Percentiles rank a stretch among this genome's conserved stretches.
Conservation (phyloP, 2,113 vertebrate species). For the Grammomys surdaster region DNA sequence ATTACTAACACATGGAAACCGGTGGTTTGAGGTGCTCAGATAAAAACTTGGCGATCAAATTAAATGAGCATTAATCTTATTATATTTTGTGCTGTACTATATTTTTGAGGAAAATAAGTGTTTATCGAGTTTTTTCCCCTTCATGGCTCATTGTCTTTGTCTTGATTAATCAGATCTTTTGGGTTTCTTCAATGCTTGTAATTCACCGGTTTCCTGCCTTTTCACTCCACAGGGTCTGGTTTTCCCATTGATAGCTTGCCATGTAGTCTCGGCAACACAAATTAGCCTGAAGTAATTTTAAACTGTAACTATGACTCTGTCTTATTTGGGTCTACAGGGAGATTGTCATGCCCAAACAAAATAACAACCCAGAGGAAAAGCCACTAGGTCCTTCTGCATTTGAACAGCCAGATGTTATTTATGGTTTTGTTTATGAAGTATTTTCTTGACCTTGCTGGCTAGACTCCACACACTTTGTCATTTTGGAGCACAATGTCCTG, state of each 20-base stretch:
- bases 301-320: conserved; percentile 77
- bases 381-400: conserved; percentile 85
- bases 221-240: conserved; percentile 82
- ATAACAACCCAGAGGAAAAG: conserved; percentile 87
- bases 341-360: conserved; percentile 84
- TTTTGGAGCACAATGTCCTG: conserved; percentile 89
- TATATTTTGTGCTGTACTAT: conserved; percentile 55
- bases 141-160: conserved; percentile 66
- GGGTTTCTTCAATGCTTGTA: conserved; percentile 73
- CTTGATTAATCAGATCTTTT: conserved; percentile 66
- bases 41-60: conserved; percentile 37
- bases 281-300: conserved; percentile 83
- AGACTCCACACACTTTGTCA: conserved; percentile 89
- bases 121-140: conserved; percentile 61
- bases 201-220: conserved; percentile 85
- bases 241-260: conserved; percentile 81
- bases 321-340: conserved; percentile 85
- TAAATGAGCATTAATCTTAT: conserved; percentile 37
- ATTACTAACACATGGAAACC: conserved; percentile 1
- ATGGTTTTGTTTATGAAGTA: conserved; percentile 88
- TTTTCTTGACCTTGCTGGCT: conserved; percentile 88
- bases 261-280: conserved; percentile 75
- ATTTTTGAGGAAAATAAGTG: conserved; percentile 66
- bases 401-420: conserved; percentile 90
- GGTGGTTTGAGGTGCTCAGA: conserved; percentile 54